A percentile compares a stretch with the other conserved stretches of the same genome.
These are phyloP conservation scores for Drosophila mercatorum DNA, from an alignment of 2,888 invertebrate genomes.

Conservation along the genomic window DNA sequence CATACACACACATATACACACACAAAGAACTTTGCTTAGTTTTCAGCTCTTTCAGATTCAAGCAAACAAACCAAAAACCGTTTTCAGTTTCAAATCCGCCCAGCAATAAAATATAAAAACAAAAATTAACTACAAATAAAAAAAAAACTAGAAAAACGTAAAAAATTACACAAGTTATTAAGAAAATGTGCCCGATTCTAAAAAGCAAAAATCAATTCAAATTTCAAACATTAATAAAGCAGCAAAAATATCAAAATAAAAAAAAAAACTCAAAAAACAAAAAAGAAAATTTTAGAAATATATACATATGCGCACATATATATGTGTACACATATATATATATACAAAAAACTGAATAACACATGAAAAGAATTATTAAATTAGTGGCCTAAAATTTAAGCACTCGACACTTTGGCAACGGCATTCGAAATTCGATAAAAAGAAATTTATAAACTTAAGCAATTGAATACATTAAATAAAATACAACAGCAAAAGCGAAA, in stretches of 20 bases:
- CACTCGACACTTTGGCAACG: constrained; percentile 66
- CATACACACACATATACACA: constrained; percentile 10
- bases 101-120: constrained; percentile 41
- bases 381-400: constrained; percentile 65
- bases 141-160: constrained; percentile 5
- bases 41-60: constrained; percentile 37
- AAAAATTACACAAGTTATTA: constrained; percentile 29
- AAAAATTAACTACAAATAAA: constrained; percentile 13
- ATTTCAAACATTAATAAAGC: constrained; percentile 46
- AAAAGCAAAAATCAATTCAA: constrained; percentile 24
- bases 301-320: constrained; percentile 22
- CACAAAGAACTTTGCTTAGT: constrained; percentile 37
- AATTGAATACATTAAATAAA: constrained; percentile 24
- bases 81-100: constrained; percentile 77
- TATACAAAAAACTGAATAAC: constrained; percentile 28
- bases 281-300: constrained; percentile 32
- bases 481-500: neutral
- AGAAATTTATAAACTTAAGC: constrained; percentile 52
- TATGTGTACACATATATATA: constrained; percentile 21
- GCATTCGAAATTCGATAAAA: constrained; percentile 43
- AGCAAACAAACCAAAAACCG: constrained; percentile 55
- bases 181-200: constrained; percentile 62
- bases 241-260: constrained; percentile 73
- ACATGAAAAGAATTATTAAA: constrained; percentile 28
- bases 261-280: too few species aligned